phyloP scores from a whole-genome alignment of 2,888 invertebrate species.

The Orthosia incerta region DNA sequence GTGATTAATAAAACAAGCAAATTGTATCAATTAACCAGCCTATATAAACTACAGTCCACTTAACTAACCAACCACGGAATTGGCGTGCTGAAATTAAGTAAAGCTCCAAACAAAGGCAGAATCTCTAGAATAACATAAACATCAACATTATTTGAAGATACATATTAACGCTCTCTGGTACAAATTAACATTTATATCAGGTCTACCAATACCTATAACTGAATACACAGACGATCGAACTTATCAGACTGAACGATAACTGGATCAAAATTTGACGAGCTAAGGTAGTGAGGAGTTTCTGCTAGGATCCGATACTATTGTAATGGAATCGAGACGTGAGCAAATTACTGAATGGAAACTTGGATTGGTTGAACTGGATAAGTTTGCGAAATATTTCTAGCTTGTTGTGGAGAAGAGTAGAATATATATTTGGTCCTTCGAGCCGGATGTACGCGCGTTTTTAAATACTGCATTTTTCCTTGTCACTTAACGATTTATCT shows the following conservation, averaged over 20 bases:
- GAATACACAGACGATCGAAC: slow-evolving; percentile 37
- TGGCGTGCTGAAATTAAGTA: too few relatives aligned
- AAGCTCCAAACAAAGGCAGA: too few relatives aligned
- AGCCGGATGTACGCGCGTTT: not conserved
- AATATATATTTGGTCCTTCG: too few relatives aligned
- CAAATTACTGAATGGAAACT: slow-evolving; percentile 58
- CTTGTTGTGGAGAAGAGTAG: too few relatives aligned
- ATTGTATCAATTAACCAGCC: too few relatives aligned
- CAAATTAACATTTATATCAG: not conserved
- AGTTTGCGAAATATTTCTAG: too few relatives aligned
- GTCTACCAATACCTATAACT: slow-evolving; percentile 4
- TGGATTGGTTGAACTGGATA: slow-evolving; percentile 46
- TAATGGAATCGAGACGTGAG: slow-evolving; percentile 76
- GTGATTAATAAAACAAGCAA: too few relatives aligned
- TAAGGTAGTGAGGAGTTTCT: slow-evolving; percentile 66
- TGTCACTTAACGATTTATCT: not conserved
- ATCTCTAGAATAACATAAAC: too few relatives aligned
- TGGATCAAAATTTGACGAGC: slow-evolving; percentile 72
- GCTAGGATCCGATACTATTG: slow-evolving; percentile 71
- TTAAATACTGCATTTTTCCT: not conserved
- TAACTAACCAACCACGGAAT: too few relatives aligned
- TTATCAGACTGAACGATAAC: slow-evolving; percentile 67
- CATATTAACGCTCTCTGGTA: not conserved
- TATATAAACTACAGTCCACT: too few relatives aligned
- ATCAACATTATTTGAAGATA: not conserved